Evolutionary conservation across 2,797 vertebrate genomes (phyloP).

Genomic region (Dicrostonyx torquatus): DNA sequence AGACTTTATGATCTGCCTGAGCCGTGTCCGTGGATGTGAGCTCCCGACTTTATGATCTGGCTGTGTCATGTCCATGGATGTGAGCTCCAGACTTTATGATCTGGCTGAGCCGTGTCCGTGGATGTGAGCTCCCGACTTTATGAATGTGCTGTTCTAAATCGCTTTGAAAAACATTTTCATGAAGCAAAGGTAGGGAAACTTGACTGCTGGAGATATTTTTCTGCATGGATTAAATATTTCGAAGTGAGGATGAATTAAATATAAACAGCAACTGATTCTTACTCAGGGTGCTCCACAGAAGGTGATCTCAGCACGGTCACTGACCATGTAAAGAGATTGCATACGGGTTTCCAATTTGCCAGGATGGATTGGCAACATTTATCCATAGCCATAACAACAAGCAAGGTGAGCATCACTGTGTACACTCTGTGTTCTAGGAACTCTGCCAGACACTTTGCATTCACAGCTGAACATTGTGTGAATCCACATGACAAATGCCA

Average conservation of each 20-base stretch:
- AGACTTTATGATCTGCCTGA: neutral
- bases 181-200: neutral
- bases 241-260: neutral
- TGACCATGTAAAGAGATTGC: neutral
- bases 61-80: neutral
- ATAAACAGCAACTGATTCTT: neutral
- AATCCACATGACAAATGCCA: neutral
- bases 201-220: neutral
- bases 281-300: neutral
- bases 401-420: neutral
- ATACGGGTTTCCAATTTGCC: neutral
- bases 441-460: neutral
- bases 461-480: neutral
- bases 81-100: too few relatives aligned
- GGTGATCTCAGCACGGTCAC: neutral
- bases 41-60: too few relatives aligned
- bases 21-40: neutral
- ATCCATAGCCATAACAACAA: neutral
- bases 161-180: slow-evolving; percentile 32
- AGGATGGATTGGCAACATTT: neutral
- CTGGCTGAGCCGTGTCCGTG: neutral
- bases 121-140: neutral
- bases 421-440: neutral
- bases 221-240: neutral
- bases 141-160: neutral